Evolutionary conservation across 2,888 invertebrate genomes (phyloP).

Genomic region (Cerastis rubricosa): DNA sequence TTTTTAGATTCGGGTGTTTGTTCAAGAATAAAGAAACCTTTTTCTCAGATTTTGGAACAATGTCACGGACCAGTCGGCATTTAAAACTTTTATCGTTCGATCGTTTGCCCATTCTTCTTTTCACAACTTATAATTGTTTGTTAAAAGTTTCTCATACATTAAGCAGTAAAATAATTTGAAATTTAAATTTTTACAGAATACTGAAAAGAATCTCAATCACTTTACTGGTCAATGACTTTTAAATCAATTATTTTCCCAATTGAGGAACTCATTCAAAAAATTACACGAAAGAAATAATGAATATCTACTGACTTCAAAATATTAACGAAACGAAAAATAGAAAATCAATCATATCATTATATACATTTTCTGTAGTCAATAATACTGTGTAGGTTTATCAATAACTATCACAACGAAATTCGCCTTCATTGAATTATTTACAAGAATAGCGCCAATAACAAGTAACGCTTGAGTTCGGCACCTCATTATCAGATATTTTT

Average conservation of each 20-base stretch:
- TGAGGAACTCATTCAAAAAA: background rate
- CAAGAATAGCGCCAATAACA: slow-evolving; percentile 12
- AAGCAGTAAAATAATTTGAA: slow-evolving; percentile 40
- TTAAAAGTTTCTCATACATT: slow-evolving; percentile 55
- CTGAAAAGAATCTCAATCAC: background rate
- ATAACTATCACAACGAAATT: background rate
- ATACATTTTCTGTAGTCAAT: background rate
- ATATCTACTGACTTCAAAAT: background rate
- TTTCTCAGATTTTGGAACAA: slow-evolving; percentile 24
- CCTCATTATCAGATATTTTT: slow-evolving; percentile 33
- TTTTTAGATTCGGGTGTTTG: too few species aligned
- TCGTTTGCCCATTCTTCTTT: slow-evolving; percentile 33
- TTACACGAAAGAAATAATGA: background rate
- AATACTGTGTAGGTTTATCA: background rate
- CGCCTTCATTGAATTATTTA: slow-evolving; percentile 29
- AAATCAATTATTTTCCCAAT: slow-evolving; percentile 12
- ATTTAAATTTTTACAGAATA: background rate
- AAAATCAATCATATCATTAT: background rate
- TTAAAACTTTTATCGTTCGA: slow-evolving; percentile 46
- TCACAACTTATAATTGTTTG: slow-evolving; percentile 55
- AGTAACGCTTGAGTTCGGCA: slow-evolving; percentile 28
- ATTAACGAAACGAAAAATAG: background rate
- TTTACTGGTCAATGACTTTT: background rate
- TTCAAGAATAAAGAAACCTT: background rate
- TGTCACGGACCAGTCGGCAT: slow-evolving; percentile 21